phyloP scores from a whole-genome alignment of 2,113 vertebrate genomes.

The Osmerus mordax region DNA sequence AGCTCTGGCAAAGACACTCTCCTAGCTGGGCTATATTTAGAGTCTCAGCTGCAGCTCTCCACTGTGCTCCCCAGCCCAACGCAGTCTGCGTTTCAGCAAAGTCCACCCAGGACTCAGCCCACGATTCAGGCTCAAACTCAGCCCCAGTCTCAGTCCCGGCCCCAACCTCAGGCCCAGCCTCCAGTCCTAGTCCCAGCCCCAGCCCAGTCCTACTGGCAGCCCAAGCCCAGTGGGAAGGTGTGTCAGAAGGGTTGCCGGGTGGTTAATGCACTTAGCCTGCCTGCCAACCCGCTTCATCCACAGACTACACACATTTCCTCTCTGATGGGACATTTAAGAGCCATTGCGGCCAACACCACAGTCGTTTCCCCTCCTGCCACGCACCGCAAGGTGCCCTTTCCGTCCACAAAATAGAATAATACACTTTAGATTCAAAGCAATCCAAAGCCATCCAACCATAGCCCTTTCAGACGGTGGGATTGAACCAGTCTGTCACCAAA shows the following conservation, averaged over 20 bases:
- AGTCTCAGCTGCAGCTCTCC: constrained; percentile 42
- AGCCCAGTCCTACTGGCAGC: too few relatives aligned
- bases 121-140: neutral
- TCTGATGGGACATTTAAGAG: constrained; percentile 36
- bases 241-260: neutral
- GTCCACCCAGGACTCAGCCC: too few relatives aligned
- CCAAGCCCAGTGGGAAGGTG: too few relatives aligned
- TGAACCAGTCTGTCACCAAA: neutral
- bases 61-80: constrained; percentile 39
- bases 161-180: neutral
- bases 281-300: neutral
- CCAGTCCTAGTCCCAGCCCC: too few relatives aligned
- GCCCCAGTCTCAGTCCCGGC: constrained; percentile 13
- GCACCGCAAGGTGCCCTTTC: constrained; percentile 20
- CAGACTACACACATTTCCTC: constrained; percentile 28
- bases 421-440: constrained; percentile 1
- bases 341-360: constrained; percentile 12
- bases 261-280: neutral
- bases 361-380: constrained; percentile 18
- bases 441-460: constrained; percentile 8
- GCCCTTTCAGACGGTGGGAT: constrained; percentile 7
- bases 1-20: constrained; percentile 39
- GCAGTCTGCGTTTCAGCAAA: too few relatives aligned
- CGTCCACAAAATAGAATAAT: constrained; percentile 21
- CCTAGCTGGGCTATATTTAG: constrained; percentile 61